Evolutionary conservation across 2,113 vertebrate species (phyloP), one percentile per base, ranked within the genome.

Genomic region (Ameiurus melas): DNA sequence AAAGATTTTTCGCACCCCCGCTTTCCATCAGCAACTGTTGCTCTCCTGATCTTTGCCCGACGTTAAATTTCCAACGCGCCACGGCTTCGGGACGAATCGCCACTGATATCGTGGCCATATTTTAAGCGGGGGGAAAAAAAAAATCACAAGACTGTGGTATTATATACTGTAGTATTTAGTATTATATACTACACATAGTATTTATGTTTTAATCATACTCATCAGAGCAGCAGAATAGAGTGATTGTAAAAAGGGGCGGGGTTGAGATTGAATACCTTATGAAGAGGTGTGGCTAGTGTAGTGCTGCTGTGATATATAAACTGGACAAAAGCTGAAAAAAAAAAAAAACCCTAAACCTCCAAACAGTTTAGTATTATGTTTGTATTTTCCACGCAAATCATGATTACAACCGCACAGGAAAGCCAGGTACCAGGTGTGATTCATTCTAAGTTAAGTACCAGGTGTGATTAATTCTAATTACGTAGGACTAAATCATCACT

Each of bases 1-100:
- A 87, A 89, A 88, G 90, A 93, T 93, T 93, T 87, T 89, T 89
- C 84, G 14, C 47, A 6, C 43, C 83, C 62, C 83, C 83, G 36
- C n/a, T 68, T 36, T 70, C 64, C 83, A 55, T 53, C 64, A 70
- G 39, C 47, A 70, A 85, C 83, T 66, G 64, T 71, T 55, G 66
- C 83, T 70, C 66, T 71, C 33, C 33, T 25, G 57, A 62, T 39
- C 57, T 62, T 16, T 10, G 22, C 36, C 75, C 27, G 51, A 78
- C 13, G 22, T 78, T 14, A 19, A 14, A 51, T 53, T 53, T 78
- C 43, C 17, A 73, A 27, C 12, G n/a, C 78, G 19, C 33, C 19
- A 14, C 1, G 2, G 30, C 55, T 58, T 82, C 30, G 22, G 9
- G 7, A 7, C 53, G 33, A 33, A 80, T 80, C 53, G 13, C 16